phyloP scores from a whole-genome alignment of 2,113 vertebrate genomes.

The Corythoichthys intestinalis region DNA sequence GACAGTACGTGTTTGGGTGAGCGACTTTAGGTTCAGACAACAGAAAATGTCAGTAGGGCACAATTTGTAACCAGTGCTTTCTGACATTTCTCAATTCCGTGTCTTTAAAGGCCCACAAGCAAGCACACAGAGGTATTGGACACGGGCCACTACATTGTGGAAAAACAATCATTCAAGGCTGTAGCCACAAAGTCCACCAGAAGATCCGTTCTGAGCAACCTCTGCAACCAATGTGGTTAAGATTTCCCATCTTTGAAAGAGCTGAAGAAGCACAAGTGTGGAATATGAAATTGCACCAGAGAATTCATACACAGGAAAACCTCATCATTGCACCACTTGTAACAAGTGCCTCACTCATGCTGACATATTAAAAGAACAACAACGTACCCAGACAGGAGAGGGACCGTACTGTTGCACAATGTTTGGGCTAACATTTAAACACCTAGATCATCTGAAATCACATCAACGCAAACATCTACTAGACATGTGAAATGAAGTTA shows the following conservation, averaged over 20 bases:
- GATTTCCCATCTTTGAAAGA: constrained; percentile 74
- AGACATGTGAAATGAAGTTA: constrained; percentile 24
- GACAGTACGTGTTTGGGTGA: constrained; percentile 39
- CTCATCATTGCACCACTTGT: constrained; percentile 71
- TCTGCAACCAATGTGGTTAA: constrained; percentile 78
- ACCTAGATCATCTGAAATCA: constrained; percentile 71
- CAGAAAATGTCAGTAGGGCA: constrained; percentile 39
- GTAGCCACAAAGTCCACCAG: constrained; percentile 73
- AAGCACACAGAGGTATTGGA: constrained; percentile 41
- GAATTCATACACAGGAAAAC: constrained; percentile 76
- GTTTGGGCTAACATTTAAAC: constrained; percentile 75
- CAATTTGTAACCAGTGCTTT: constrained; percentile 56
- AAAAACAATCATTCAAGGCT: constrained; percentile 71
- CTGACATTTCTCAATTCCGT: constrained; percentile 50
- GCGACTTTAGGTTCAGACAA: constrained; percentile 41
- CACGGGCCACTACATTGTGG: constrained; percentile 57
- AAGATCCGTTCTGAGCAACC: constrained; percentile 75
- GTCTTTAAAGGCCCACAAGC: constrained; percentile 62
- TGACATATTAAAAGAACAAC: constrained; percentile 74
- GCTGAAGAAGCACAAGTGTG: constrained; percentile 74
- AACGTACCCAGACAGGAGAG: constrained; percentile 75
- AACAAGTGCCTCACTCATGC: constrained; percentile 75
- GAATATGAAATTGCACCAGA: constrained; percentile 74
- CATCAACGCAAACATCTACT: constrained; percentile 69
- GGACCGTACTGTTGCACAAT: constrained; percentile 71